Percentiles rank a stretch among this genome's conserved stretches.
phyloP scores from a whole-genome alignment of 37 sponge, comb jelly and placozoan species.

The Ephydatia muelleri region DNA sequence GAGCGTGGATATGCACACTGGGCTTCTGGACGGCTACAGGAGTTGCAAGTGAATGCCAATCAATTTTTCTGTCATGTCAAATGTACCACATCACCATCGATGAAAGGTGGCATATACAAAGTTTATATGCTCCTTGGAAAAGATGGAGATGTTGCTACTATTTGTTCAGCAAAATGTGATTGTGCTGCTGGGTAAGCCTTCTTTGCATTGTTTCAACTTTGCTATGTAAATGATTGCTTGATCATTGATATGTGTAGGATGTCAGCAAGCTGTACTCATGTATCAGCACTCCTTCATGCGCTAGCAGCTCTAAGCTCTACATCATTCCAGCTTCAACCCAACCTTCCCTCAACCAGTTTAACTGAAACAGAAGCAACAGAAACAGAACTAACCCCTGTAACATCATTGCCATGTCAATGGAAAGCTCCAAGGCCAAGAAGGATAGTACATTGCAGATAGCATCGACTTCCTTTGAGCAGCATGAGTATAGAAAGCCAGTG shows the following conservation, averaged over 20 bases:
- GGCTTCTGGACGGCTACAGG: conserved; percentile 41
- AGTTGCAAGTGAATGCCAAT: conserved; percentile 34
- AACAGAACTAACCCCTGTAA: conserved; percentile 36
- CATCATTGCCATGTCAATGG: conserved; percentile 66
- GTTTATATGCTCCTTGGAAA: conserved; percentile 35
- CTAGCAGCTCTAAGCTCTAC: conserved; percentile 32
- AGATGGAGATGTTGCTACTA: conserved; percentile 36
- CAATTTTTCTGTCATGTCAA: conserved; percentile 42
- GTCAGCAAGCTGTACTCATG: conserved; percentile 68
- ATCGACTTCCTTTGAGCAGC: conserved; percentile 37
- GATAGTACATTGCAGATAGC: conserved; percentile 37
- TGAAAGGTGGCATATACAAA: conserved; percentile 34
- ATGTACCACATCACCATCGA: conserved; percentile 19
- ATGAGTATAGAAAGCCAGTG: conserved; percentile 31
- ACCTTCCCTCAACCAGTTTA: not conserved
- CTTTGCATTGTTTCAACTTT: not conserved
- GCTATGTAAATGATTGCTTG: not conserved
- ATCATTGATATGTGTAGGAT: conserved; percentile 14
- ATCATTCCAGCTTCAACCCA: conserved; percentile 8
- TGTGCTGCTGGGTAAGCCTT: conserved; percentile 73
- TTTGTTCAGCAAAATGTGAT: conserved; percentile 54
- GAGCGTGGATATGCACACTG: conserved; percentile 54
- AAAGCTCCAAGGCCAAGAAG: conserved; percentile 47
- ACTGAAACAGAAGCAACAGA: conserved; percentile 11
- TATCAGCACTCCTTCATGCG: conserved; percentile 70